Conservation (phyloP, 2,888 invertebrate genomes). For the Elegia similella region DNA sequence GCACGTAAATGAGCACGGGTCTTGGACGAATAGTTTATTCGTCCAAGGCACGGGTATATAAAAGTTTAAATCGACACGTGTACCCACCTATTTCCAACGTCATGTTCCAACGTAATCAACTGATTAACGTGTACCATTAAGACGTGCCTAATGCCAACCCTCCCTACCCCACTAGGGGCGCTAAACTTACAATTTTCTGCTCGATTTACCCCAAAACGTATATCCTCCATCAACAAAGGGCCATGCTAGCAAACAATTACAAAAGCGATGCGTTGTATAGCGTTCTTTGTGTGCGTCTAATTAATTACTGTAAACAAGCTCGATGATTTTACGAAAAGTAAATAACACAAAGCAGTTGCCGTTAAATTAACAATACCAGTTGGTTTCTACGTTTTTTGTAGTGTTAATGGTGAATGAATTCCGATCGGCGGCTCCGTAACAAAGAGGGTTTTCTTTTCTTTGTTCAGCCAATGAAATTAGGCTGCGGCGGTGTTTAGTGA, state of each 20-base stretch:
- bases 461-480: conserved; percentile 50
- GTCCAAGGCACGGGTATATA: too few relatives aligned
- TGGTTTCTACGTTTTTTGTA: conserved; percentile 52
- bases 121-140: conserved; percentile 14
- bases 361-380: conserved; percentile 68
- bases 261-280: conserved; percentile 46
- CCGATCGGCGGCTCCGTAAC: conserved; percentile 38
- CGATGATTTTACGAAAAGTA: conserved; percentile 78
- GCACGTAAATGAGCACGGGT: too few relatives aligned
- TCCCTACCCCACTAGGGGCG: conserved; percentile 42
- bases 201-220: conserved; percentile 73
- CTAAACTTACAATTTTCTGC: conserved; percentile 72
- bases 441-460: conserved; percentile 53
- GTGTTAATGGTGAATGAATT: conserved; percentile 44
- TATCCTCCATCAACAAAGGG: conserved; percentile 55
- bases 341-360: conserved; percentile 63
- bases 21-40: too few relatives aligned
- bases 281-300: conserved; percentile 64
- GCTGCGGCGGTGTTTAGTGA: conserved; percentile 33
- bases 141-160: conserved; percentile 20
- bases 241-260: conserved; percentile 67
- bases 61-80: too few relatives aligned
- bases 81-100: too few relatives aligned
- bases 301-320: conserved; percentile 79
- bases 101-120: not conserved